Conservation (phyloP, 2,888 invertebrate genomes). For the Monopis laevigella region DNA sequence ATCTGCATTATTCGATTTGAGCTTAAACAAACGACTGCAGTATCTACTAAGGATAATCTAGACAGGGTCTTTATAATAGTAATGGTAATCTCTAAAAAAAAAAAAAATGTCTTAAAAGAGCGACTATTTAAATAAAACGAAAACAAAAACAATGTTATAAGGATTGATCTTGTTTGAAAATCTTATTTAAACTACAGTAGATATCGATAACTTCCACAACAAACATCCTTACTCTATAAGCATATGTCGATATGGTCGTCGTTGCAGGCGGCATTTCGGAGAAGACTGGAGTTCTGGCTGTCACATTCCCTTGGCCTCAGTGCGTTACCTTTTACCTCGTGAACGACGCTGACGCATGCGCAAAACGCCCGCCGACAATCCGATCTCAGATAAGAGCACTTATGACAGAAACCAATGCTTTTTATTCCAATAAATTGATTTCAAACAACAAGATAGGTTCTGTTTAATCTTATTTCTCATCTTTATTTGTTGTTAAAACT, state of each 20-base stretch:
- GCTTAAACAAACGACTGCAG: too few species aligned
- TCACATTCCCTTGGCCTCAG: conserved; percentile 33
- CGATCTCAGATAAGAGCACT: conserved; percentile 54
- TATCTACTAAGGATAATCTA: too few species aligned
- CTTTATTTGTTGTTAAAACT: not conserved
- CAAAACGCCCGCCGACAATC: conserved; percentile 49
- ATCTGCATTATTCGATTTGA: too few species aligned
- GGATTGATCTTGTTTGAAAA: too few species aligned
- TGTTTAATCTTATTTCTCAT: not conserved
- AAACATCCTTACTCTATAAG: not conserved
- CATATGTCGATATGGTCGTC: conserved; percentile 7
- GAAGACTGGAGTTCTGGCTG: conserved; percentile 38
- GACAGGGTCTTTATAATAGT: too few species aligned
- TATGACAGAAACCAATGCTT: conserved; percentile 56
- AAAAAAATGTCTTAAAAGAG: too few species aligned
- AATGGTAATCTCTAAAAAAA: too few species aligned
- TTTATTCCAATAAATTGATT: conserved; percentile 60
- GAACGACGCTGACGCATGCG: conserved; percentile 31
- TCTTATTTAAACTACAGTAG: not conserved
- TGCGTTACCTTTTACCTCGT: conserved; percentile 9
- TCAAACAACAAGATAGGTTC: conserved; percentile 27
- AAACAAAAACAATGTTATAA: too few species aligned
- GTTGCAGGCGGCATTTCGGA: conserved; percentile 36
- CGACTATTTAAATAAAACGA: too few species aligned
- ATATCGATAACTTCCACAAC: not conserved